These are phyloP conservation scores for Oenanthe oenanthe DNA, from an alignment of 2,113 vertebrate species.

Conservation along the genomic window DNA sequence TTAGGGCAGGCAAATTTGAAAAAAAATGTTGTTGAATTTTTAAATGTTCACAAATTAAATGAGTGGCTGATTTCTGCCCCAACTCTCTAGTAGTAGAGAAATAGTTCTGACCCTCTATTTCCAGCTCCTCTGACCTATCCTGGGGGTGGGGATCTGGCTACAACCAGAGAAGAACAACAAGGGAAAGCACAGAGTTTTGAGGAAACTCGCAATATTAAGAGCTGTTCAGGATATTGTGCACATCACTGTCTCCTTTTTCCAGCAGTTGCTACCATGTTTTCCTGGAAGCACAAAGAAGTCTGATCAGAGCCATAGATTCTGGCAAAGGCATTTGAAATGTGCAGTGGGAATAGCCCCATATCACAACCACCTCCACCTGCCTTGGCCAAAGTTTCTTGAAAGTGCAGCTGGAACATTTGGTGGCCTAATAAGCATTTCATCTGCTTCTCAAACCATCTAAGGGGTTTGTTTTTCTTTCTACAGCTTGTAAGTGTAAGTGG, in stretches of 20 bases:
- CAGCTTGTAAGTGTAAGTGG: background rate
- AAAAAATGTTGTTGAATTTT: constrained; percentile 17
- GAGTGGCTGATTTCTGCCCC: background rate
- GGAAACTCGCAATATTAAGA: background rate
- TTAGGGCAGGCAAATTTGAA: constrained; percentile 29
- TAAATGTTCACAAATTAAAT: constrained; percentile 1
- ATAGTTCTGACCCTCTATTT: background rate
- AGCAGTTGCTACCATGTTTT: background rate
- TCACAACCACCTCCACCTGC: background rate
- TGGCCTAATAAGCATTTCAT: background rate
- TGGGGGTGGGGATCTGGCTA: background rate
- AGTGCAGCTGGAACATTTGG: background rate
- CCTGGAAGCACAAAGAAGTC: background rate
- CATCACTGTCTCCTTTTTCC: background rate
- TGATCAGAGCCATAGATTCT: background rate
- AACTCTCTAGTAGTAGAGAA: background rate
- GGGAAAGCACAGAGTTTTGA: background rate
- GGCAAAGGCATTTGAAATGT: background rate
- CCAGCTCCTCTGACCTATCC: background rate
- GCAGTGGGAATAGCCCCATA: background rate
- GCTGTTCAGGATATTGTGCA: background rate
- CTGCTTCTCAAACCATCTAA: background rate
- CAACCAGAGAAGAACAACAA: background rate
- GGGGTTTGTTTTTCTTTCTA: background rate
- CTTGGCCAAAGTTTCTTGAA: background rate